Evolutionary conservation across 2,888 invertebrate genomes (phyloP), one percentile per base, ranked within the genome.

Genomic region (Poecilus cupreus): DNA sequence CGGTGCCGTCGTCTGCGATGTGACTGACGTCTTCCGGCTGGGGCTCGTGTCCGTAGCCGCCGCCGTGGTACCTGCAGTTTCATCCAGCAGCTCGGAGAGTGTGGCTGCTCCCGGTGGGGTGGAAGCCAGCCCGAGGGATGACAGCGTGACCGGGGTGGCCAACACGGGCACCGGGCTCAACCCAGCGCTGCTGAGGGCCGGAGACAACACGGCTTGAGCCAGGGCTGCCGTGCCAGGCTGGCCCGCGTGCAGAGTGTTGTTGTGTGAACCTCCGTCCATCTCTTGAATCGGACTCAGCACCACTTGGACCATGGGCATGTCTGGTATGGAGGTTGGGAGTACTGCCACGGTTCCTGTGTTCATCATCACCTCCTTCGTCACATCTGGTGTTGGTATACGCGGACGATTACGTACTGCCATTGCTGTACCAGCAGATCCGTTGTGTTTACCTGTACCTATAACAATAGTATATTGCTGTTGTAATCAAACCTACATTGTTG

Each of bases 341-440:
- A 85, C 89, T 82, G 88, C 88, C 83, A 88, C 90, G 5, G 89
- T 89, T 4, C 89, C 89, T 11, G 87, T 78, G 86, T 88, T 79
- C 86, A 89, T 82, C 86, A 87, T 82, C 20, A 93, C 92, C 88
- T 96, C 96, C 88, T 96, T 96, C 37, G 95, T 94, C 5, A 96
- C 96, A 88, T 96, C 96, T 0, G 96, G 96, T 5, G 96, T 96
- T 46, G 96, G 96, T 84, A 97, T 96, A 76, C 96, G 92, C n/a
- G 96, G 96, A 79, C 96, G 92, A 86, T 94, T 94, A 87, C 94
- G 94, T 83, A 94, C 89, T n/a, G 92, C 92, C 83, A 93, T 91
- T 5, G 94, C 92, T 39, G 32, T 8, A 8, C 93, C 32, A 16
- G 80, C 54, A 8, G 93, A 90, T 3, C 94, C 94, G 87, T 94